phyloP scores from a whole-genome alignment of 2,888 invertebrate genomes.

The Scaptomyza tumidula region DNA sequence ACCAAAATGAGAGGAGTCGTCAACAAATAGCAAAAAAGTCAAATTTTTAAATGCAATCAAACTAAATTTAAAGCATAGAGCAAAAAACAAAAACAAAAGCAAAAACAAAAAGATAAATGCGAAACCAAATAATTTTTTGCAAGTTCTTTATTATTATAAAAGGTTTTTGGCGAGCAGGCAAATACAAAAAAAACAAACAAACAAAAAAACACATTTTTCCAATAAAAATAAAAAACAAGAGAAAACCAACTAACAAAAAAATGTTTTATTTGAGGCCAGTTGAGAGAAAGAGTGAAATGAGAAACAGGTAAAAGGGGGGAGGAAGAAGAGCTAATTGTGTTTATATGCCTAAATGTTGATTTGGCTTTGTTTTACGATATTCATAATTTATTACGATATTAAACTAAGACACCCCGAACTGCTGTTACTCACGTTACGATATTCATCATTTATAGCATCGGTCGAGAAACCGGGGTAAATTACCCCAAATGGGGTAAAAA shows the following conservation, averaged over 20 bases:
- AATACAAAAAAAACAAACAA: conserved; percentile 40
- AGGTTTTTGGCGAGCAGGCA: conserved; percentile 67
- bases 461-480: too few relatives aligned
- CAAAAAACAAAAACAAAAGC: not conserved
- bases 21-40: conserved; percentile 48
- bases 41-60: conserved; percentile 59
- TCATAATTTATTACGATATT: too few relatives aligned
- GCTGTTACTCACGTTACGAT: too few relatives aligned
- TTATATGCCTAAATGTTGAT: too few relatives aligned
- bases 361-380: too few relatives aligned
- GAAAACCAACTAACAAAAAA: conserved; percentile 17
- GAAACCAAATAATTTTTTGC: conserved; percentile 59
- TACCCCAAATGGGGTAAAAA: too few relatives aligned
- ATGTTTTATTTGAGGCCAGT: not conserved
- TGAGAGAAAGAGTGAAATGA: too few relatives aligned
- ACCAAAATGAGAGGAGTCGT: conserved; percentile 40
- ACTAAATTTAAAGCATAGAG: conserved; percentile 15
- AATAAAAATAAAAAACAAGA: conserved; percentile 65
- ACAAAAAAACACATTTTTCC: conserved; percentile 67
- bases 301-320: too few relatives aligned
- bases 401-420: too few relatives aligned
- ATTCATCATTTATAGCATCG: too few relatives aligned
- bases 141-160: conserved; percentile 71
- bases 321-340: too few relatives aligned
- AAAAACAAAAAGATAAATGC: conserved; percentile 17